Base-by-base conservation (phyloP, 2,113 vertebrate genomes). In the Ochotona princeps region DNA sequence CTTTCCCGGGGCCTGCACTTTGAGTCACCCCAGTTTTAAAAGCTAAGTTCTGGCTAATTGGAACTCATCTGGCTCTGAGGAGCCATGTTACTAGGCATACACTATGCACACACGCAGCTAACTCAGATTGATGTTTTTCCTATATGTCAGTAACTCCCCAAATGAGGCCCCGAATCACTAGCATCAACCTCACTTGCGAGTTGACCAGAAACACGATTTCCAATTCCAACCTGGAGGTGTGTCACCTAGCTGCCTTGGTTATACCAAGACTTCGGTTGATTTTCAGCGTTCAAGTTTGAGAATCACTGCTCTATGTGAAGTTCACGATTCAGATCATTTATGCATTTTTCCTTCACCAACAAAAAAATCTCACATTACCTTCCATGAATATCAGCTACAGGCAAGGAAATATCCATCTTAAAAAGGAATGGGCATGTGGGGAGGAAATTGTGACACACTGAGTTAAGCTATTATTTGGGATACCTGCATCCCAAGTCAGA, bases 221-320 rank as follows among this genome's bases (percentile, higher is more conserved):
- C 21, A 84, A 6, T 60, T 79, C 18, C 12, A 69, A 17, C 47
- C 49, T 4, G 66, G 49, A 35, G 32, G 44, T 13, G 38, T 60
- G 49, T n/a, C 38, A 44, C 20, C 7, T 13, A 74, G 65, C 3
- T 25, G 28, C 63, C 23, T 4, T 4, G 63, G 13, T 74, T 35
- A 72, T 81, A 78, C 32, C 18, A 88, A 72, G 79, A 74, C 49
- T 74, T 73, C 54, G 35, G n/a, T 25, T 84, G 65, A 92, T 73
- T 84, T 25, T 90, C 66, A 80, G 2, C 30, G 90, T n/a, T 54
- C 15, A 72, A 49, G 72, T 35, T 21, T 79, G 73, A 89, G 65
- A 26, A 35, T 14, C 35, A 49, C 47, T 30, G 32, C 10, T 73
- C 17, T 26, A 7, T 0, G 4, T 73, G 66, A 73, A 79, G 38